Evolutionary conservation across 2,888 invertebrate species (phyloP), one percentile per base, ranked within the genome.

Genomic region (Tethea ocularis): DNA sequence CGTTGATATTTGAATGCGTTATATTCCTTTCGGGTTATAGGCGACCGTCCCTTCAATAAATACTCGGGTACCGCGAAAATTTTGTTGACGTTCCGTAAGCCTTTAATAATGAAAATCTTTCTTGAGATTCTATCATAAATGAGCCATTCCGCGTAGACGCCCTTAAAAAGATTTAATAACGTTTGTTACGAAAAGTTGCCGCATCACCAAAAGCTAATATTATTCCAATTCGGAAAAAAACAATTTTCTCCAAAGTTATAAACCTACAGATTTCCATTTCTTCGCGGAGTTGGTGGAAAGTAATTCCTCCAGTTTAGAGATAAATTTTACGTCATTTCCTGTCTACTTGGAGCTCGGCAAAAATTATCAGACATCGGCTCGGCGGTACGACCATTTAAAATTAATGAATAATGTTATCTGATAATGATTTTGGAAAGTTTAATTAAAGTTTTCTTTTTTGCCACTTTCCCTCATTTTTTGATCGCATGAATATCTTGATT

Each of bases 351-450:
- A 84, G 84, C 85, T 85, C 80, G 78, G 82, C 82, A 88, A 89
- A 91, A 90, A 91, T 91, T 89, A 91, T 91, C 88, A 88, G 85
- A 76, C 86, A 88, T 91, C 87, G 88, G 83, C 84, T 83, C 77
- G 82, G 77, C 84, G 81, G 83, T 83, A 80, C 79, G 82, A 84
- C 84, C 84, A 87, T 91, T 91, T 90, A 87, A 91, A 92, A 91
- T 93, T 93, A 91, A 92, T 92, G 90, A 92, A 91, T 91, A 91
- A 90, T 92, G 89, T 91, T 92, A 92, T 93, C 92, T 88, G 88
- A 91, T 91, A 91, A 92, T 87, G 88, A 89, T 90, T 87, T 82
- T 78, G 81, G 73, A 79, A 89, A 91, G 89, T 91, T 92, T 90
- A 92, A 91, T 92, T 92, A 88, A 91, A 92, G 87, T 91, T 91